phyloP scores from a whole-genome alignment of 2,113 vertebrate genomes.

The Halichoerus grypus region DNA sequence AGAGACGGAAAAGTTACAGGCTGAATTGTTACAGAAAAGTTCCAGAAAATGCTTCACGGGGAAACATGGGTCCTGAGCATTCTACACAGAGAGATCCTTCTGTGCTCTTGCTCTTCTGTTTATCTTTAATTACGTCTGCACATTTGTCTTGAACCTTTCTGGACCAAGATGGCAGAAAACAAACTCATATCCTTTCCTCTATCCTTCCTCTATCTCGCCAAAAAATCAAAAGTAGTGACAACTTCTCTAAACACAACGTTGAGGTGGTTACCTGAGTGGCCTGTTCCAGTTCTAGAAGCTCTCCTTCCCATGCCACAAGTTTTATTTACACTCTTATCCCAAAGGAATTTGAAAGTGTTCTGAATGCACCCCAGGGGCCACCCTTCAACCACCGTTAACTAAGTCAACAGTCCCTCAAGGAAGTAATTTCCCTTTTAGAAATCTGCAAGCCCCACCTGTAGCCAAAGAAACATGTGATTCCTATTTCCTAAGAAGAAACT shows the following conservation, averaged over 20 bases:
- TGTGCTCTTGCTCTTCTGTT: neutral
- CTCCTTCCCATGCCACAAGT: neutral
- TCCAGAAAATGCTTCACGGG: neutral
- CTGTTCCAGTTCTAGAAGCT: neutral
- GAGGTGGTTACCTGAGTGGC: neutral
- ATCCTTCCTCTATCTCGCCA: neutral
- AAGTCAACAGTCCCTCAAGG: neutral
- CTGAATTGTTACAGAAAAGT: neutral
- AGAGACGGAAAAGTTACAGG: neutral
- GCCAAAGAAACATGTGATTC: constrained; percentile 69
- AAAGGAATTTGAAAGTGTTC: neutral
- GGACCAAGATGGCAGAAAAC: neutral
- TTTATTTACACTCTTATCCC: neutral
- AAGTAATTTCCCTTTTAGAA: constrained; percentile 35
- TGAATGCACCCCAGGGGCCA: neutral
- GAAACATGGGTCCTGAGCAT: neutral
- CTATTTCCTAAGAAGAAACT: constrained; percentile 8
- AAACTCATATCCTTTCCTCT: constrained; percentile 21
- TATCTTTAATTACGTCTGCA: neutral
- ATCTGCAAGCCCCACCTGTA: neutral
- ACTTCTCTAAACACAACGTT: neutral
- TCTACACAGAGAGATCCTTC: neutral
- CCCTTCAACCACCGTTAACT: neutral
- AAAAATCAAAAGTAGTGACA: neutral
- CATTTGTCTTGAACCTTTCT: neutral